Conservation (phyloP, 2,797 vertebrate genomes). For the Cryptoblepharus egeriae region DNA sequence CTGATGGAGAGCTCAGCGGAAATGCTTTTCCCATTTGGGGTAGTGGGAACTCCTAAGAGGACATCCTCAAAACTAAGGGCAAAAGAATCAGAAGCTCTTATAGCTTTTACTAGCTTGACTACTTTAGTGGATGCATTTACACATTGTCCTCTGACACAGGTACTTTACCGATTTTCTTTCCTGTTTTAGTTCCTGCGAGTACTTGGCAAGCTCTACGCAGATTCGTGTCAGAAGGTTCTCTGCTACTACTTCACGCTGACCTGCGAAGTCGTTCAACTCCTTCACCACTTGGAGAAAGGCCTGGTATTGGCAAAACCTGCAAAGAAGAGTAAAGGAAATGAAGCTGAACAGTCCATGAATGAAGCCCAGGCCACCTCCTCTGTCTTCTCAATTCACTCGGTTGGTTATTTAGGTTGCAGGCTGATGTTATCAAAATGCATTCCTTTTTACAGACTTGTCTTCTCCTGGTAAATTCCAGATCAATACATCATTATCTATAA, state of each 20-base stretch:
- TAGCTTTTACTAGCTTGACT: background rate
- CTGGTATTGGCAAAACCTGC: conserved; percentile 87
- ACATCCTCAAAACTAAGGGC: background rate
- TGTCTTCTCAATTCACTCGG: background rate
- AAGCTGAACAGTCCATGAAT: background rate
- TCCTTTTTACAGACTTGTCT: background rate
- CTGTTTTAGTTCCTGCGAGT: conserved; percentile 89
- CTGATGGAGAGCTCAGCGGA: background rate
- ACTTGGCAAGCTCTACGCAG: conserved; percentile 88
- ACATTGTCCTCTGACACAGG: background rate
- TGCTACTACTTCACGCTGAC: conserved; percentile 89
- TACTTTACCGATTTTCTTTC: conserved; percentile 87
- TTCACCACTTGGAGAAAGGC: conserved; percentile 87
- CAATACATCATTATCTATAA: too few species aligned
- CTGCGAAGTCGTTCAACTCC: conserved; percentile 90
- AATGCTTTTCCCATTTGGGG: background rate
- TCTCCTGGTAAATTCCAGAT: background rate
- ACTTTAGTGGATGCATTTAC: background rate
- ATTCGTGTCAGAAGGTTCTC: conserved; percentile 89
- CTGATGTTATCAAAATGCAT: background rate
- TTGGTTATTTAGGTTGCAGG: background rate
- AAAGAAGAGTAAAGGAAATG: background rate
- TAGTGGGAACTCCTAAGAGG: background rate
- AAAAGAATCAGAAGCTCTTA: background rate
- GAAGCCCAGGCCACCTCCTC: background rate